These are phyloP conservation scores for Orchestes rusci DNA, from an alignment of 2,888 invertebrate genomes.

Conservation along the genomic window DNA sequence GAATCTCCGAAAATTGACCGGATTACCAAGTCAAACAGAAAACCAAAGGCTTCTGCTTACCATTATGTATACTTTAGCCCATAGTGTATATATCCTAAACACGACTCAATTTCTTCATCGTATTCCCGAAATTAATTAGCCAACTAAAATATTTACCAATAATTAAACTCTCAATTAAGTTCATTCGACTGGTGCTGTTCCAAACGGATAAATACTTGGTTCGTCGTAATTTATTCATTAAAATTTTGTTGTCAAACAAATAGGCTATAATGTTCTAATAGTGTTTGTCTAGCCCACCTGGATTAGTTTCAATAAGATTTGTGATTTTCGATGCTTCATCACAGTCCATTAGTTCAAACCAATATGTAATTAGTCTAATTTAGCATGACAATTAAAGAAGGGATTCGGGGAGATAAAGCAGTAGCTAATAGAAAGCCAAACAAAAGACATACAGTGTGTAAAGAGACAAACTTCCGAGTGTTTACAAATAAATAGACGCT, in stretches of 20 bases:
- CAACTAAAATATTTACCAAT: conserved; percentile 23
- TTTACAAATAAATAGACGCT: conserved; percentile 26
- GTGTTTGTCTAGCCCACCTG: conserved; percentile 4
- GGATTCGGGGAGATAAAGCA: no score
- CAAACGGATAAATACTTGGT: conserved; percentile 21
- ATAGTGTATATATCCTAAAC: conserved; percentile 20
- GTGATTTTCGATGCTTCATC: no score
- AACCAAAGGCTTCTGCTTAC: conserved; percentile 9
- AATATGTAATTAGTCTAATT: no score
- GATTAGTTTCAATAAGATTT: no score
- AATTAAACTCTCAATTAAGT: conserved; percentile 23
- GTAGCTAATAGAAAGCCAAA: conserved; percentile 23
- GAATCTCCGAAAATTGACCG: conserved; percentile 14
- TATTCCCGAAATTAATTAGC: conserved; percentile 22
- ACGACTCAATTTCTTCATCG: conserved; percentile 19
- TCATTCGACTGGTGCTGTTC: conserved; percentile 14
- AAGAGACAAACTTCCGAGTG: conserved; percentile 23
- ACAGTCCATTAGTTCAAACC: no score
- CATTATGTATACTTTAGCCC: conserved; percentile 18
- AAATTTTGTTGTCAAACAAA: conserved; percentile 8
- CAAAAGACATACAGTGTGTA: conserved; percentile 20
- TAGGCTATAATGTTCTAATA: conserved; percentile 4
- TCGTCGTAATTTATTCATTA: conserved; percentile 20
- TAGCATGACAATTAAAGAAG: no score
- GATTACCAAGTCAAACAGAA: conserved; percentile 18